phyloP scores from a whole-genome alignment of 2,888 invertebrate species.

The Noctuana brunneofusca region DNA sequence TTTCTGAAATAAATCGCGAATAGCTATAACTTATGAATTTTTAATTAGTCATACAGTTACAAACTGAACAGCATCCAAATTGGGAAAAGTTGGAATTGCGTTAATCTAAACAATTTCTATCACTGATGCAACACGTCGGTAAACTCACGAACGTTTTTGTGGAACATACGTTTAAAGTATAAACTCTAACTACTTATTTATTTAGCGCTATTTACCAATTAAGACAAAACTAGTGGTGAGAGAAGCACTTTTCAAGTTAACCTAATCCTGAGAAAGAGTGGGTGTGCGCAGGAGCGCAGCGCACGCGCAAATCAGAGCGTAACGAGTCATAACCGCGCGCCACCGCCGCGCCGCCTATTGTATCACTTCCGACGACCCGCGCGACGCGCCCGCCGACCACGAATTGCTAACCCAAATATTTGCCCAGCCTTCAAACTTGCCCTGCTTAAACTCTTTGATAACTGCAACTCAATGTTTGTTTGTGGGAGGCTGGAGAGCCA shows the following conservation, averaged over 20 bases:
- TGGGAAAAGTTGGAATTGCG: not conserved
- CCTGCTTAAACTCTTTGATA: constrained; percentile 8
- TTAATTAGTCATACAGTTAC: not conserved
- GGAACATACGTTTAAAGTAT: not conserved
- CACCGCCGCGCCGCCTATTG: constrained; percentile 6
- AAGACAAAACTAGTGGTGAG: not conserved
- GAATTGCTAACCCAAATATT: constrained; percentile 32
- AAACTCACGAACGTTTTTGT: not conserved
- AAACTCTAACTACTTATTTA: not conserved
- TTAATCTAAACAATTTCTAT: not conserved
- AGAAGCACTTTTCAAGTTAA: constrained; percentile 4
- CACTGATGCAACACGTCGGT: no score
- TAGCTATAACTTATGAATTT: not conserved
- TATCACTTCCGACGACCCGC: constrained; percentile 31
- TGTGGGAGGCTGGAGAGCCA: not conserved
- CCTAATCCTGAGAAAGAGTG: constrained; percentile 13
- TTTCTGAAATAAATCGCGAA: no score
- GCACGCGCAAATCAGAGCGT: constrained; percentile 40
- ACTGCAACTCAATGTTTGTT: not conserved
- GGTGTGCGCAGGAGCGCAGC: constrained; percentile 29
- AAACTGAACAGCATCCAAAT: not conserved
- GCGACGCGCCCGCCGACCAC: constrained; percentile 4
- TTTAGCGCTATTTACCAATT: not conserved
- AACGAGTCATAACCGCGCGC: constrained; percentile 35
- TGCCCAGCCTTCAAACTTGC: constrained; percentile 12